A percentile compares a stretch with the other conserved stretches of the same genome.
Evolutionary conservation across 2,797 vertebrate genomes (phyloP).

Genomic region (Tinamus major): DNA sequence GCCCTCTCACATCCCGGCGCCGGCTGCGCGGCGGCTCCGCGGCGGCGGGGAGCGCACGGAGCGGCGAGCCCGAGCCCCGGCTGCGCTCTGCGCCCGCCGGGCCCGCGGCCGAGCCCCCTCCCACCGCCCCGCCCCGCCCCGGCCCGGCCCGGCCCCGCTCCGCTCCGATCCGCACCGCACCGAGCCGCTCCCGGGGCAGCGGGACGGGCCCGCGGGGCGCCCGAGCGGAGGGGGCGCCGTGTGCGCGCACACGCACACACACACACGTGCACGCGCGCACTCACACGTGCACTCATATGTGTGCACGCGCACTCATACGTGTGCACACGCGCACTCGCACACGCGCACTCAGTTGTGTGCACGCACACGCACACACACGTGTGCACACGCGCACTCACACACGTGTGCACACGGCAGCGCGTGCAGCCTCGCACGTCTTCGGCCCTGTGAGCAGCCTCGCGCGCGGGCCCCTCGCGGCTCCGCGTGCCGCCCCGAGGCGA

Average conservation of each 20-base stretch:
- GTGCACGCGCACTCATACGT: no score
- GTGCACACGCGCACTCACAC: background rate
- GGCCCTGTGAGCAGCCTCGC: accelerated
- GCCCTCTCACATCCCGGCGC: slow-evolving; percentile 5
- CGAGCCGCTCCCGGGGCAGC: background rate
- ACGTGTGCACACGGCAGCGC: background rate
- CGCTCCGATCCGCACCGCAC: no score
- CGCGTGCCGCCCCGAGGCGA: background rate
- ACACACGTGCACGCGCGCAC: no score
- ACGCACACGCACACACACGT: no score
- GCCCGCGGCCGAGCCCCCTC: no score
- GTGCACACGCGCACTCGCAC: no score
- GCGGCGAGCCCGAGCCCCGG: background rate
- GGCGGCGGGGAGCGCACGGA: background rate
- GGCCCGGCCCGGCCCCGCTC: background rate
- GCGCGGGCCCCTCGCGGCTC: accelerated
- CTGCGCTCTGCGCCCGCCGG: background rate
- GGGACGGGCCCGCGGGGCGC: no score
- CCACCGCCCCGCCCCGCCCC: background rate
- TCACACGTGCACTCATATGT: no score
- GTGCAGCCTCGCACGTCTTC: background rate
- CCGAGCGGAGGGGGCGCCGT: no score
- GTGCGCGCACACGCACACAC: background rate
- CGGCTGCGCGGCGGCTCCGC: slow-evolving; percentile 3
- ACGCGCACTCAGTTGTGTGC: no score